phyloP scores from a whole-genome alignment of 2,888 invertebrate genomes.

The Uropetala carovei region DNA sequence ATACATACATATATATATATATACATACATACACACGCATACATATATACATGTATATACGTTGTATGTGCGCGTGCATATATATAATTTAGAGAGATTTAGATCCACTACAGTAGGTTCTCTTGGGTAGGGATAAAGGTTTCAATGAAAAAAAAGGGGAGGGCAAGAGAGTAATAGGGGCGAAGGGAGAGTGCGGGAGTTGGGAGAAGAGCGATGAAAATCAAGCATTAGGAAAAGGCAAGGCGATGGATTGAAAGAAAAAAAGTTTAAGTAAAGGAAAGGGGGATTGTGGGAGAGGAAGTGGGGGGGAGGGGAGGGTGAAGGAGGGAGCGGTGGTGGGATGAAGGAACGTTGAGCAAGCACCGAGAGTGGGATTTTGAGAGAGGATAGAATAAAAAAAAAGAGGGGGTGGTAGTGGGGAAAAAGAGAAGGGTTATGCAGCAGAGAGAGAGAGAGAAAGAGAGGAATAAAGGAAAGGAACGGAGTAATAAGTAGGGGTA shows the following conservation, averaged over 20 bases:
- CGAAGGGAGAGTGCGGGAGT: neutral
- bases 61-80: too few relatives aligned
- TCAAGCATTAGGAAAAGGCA: neutral
- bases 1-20: neutral
- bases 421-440: neutral
- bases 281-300: too few relatives aligned
- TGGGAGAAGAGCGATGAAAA: neutral
- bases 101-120: too few relatives aligned
- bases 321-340: neutral
- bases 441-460: too few relatives aligned
- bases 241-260: neutral
- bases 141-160: neutral
- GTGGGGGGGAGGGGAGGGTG: neutral
- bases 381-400: neutral
- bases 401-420: neutral
- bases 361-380: neutral
- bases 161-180: neutral
- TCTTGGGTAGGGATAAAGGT: too few relatives aligned
- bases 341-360: neutral
- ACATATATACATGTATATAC: neutral
- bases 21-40: neutral
- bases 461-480: too few relatives aligned
- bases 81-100: too few relatives aligned
- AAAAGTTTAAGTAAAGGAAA: too few relatives aligned
- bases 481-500: neutral